Evolutionary conservation across 35 echinoderm and acorn worm genomes (phyloP).

Genomic region (Amphiura filiformis): DNA sequence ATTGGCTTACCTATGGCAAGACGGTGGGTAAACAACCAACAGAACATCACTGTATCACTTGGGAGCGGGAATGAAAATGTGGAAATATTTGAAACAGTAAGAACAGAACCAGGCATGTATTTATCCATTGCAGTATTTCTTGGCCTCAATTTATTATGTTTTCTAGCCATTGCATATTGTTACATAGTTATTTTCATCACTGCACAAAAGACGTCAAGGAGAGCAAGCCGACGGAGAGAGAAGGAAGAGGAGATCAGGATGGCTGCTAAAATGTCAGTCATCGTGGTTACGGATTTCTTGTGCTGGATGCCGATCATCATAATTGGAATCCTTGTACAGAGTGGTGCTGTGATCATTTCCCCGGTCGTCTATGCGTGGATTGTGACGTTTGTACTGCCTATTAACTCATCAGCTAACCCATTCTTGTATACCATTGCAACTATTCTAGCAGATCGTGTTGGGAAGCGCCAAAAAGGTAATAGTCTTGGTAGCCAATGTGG

Average conservation of each 20-base stretch:
- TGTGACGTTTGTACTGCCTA: conserved; percentile 49
- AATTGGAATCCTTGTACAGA: conserved; percentile 35
- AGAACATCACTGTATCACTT: neutral
- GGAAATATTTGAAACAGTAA: conserved; percentile 1
- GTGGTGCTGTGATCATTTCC: neutral
- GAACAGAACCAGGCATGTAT: neutral
- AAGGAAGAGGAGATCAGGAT: conserved; percentile 24
- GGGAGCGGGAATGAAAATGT: neutral
- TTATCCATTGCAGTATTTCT: conserved; percentile 35
- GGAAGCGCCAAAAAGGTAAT: neutral
- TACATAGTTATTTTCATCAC: conserved; percentile 23
- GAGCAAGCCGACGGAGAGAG: neutral
- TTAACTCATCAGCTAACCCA: conserved; percentile 59
- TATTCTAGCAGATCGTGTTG: neutral
- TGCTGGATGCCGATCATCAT: conserved; percentile 62
- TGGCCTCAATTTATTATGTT: conserved; percentile 14
- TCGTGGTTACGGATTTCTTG: conserved; percentile 44
- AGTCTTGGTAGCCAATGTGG: neutral
- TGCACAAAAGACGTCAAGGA: neutral
- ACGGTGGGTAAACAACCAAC: neutral
- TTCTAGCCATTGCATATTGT: conserved; percentile 7
- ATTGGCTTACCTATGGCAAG: conserved; percentile 16
- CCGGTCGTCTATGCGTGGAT: conserved; percentile 37
- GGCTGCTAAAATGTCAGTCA: conserved; percentile 26
- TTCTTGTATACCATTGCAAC: conserved; percentile 46